Evolutionary conservation across 1,140 invertebrate species (phyloP).

Genomic region (Calliphora vicina): DNA sequence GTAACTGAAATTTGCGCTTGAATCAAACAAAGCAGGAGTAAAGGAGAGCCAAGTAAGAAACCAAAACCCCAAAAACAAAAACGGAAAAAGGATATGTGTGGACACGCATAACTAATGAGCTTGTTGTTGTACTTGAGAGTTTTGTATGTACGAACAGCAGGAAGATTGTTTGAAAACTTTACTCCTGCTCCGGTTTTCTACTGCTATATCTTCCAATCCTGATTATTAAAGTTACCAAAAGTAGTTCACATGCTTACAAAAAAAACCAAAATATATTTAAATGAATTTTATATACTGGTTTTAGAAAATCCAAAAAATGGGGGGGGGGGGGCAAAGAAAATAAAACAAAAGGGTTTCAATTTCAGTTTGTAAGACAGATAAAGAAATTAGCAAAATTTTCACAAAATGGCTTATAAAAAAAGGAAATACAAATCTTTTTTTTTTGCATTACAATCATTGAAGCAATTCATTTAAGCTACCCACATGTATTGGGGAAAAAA

Average conservation of each 20-base stretch:
- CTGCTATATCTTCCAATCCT: background rate
- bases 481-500: background rate
- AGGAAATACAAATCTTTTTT: no score
- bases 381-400: constrained; percentile 32
- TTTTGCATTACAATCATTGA: no score
- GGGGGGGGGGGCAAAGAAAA: background rate
- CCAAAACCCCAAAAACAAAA: background rate
- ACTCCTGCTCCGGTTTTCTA: background rate
- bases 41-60: background rate
- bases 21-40: no score
- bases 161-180: background rate
- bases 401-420: background rate
- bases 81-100: constrained; percentile 22
- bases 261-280: background rate
- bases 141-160: background rate
- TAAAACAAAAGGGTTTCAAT: background rate
- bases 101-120: constrained; percentile 24
- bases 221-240: background rate
- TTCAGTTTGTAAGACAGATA: constrained; percentile 3
- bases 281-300: background rate
- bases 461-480: background rate
- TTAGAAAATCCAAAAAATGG: background rate
- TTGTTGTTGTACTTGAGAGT: background rate
- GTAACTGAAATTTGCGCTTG: no score
- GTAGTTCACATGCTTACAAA: background rate